Evolutionary conservation across 1,140 invertebrate species (phyloP).

Genomic region (Zaprionus davidi): DNA sequence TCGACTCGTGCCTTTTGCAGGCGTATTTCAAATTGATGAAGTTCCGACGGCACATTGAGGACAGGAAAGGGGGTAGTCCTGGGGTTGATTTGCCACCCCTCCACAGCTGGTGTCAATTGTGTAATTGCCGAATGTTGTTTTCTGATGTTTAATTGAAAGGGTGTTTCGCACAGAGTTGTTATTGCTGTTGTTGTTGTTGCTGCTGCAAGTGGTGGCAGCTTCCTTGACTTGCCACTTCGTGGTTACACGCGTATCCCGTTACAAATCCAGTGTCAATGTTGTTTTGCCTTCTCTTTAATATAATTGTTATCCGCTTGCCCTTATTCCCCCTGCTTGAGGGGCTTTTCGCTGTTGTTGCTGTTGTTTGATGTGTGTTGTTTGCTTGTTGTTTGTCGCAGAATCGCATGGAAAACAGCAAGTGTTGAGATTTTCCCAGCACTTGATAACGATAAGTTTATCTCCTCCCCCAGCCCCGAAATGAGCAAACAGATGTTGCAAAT

Average conservation of each 20-base stretch:
- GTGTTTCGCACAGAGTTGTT: constrained; percentile 64
- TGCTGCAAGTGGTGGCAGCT: constrained; percentile 4
- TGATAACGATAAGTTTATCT: constrained; percentile 33
- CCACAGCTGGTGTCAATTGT: constrained; percentile 73
- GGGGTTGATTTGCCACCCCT: constrained; percentile 36
- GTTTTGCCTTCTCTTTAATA: constrained; percentile 78
- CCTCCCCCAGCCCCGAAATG: constrained; percentile 9
- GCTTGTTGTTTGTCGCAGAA: constrained; percentile 18
- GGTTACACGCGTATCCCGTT: constrained; percentile 84
- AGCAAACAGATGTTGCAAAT: constrained; percentile 47
- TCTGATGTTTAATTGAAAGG: constrained; percentile 83
- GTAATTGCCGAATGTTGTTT: constrained; percentile 84
- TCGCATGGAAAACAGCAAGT: constrained; percentile 52
- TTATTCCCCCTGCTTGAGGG: background rate
- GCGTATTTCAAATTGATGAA: constrained; percentile 78
- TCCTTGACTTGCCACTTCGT: constrained; percentile 60
- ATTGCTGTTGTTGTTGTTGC: constrained; percentile 34
- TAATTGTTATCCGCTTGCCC: constrained; percentile 78
- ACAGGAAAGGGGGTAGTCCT: background rate
- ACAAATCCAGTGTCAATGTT: constrained; percentile 79
- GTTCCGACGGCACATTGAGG: constrained; percentile 48
- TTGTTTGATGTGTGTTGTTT: constrained; percentile 24
- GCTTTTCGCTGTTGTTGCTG: constrained; percentile 16
- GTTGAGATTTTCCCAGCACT: constrained; percentile 58
- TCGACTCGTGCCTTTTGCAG: constrained; percentile 56